Evolutionary conservation across 2,888 invertebrate species (phyloP).

Genomic region (Fragum fragum): DNA sequence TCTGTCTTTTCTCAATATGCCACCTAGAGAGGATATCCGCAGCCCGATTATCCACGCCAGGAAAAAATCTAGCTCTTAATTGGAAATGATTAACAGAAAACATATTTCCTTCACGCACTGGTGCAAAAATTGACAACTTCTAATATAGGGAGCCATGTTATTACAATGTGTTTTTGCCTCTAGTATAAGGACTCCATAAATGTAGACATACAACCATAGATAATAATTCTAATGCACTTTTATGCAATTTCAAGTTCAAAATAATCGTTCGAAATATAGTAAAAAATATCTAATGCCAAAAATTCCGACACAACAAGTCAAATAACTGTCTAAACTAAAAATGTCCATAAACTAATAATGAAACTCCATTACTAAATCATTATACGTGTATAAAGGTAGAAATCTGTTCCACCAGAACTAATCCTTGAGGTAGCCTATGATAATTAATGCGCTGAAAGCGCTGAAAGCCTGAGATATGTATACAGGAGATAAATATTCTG

Average conservation of each 20-base stretch:
- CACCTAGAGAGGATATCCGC: not conserved
- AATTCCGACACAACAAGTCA: not conserved
- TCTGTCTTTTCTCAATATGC: not conserved
- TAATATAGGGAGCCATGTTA: not conserved
- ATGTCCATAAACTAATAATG: too few relatives aligned
- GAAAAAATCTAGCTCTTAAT: not conserved
- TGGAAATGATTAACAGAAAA: not conserved
- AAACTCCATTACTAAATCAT: too few relatives aligned
- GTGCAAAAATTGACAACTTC: not conserved
- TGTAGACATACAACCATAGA: not conserved
- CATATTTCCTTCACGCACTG: not conserved
- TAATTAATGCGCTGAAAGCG: too few relatives aligned
- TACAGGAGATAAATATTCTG: too few relatives aligned
- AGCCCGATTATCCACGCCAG: not conserved
- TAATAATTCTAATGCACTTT: conserved; percentile 5
- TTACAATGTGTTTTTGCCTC: not conserved
- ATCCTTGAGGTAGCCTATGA: conserved; percentile 35
- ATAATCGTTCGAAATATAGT: not conserved
- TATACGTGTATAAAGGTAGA: conserved; percentile 42
- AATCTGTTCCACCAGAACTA: conserved; percentile 37
- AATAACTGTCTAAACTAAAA: not conserved
- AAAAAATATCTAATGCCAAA: conserved; percentile 25
- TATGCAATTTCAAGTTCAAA: not conserved
- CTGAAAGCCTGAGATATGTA: too few relatives aligned
- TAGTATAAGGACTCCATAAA: not conserved